phyloP scores from a whole-genome alignment of 1,140 invertebrate genomes.

The Plectrocnemia conspersa region DNA sequence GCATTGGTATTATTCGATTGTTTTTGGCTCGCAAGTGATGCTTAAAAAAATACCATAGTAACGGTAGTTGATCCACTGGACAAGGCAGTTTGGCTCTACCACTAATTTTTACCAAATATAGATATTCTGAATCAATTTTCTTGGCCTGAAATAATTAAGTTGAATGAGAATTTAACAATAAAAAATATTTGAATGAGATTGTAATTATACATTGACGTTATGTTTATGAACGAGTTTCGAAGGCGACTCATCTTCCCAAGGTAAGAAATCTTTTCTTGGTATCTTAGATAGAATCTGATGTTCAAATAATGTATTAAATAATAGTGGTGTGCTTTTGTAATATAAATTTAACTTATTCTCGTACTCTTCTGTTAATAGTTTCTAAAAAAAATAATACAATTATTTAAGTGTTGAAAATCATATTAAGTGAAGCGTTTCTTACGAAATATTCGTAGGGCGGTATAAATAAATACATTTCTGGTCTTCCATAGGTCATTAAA shows the following conservation, averaged over 20 bases:
- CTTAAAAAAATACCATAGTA: constrained; percentile 58
- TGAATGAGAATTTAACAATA: constrained; percentile 33
- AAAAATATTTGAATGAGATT: constrained; percentile 29
- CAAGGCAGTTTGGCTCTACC: constrained; percentile 51
- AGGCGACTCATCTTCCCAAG: constrained; percentile 43
- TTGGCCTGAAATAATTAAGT: constrained; percentile 27
- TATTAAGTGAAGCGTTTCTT: constrained; percentile 29
- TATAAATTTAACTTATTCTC: background rate
- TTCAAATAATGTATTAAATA: constrained; percentile 57
- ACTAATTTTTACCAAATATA: constrained; percentile 55
- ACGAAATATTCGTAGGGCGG: constrained; percentile 53
- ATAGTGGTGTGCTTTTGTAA: constrained; percentile 43
- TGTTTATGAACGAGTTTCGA: constrained; percentile 37
- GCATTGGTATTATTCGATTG: constrained; percentile 55
- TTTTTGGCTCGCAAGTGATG: constrained; percentile 54
- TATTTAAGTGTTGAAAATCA: background rate
- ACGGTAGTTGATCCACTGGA: constrained; percentile 46
- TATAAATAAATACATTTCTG: constrained; percentile 53
- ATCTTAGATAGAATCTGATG: constrained; percentile 50
- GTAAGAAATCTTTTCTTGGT: constrained; percentile 53
- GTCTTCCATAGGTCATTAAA: constrained; percentile 47
- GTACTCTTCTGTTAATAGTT: constrained; percentile 35
- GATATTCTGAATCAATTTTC: constrained; percentile 50
- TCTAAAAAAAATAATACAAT: constrained; percentile 29
- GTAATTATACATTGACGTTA: constrained; percentile 28